Evolutionary conservation across 2,797 vertebrate species (phyloP).

Genomic region (Percopsis omiscomaycus): DNA sequence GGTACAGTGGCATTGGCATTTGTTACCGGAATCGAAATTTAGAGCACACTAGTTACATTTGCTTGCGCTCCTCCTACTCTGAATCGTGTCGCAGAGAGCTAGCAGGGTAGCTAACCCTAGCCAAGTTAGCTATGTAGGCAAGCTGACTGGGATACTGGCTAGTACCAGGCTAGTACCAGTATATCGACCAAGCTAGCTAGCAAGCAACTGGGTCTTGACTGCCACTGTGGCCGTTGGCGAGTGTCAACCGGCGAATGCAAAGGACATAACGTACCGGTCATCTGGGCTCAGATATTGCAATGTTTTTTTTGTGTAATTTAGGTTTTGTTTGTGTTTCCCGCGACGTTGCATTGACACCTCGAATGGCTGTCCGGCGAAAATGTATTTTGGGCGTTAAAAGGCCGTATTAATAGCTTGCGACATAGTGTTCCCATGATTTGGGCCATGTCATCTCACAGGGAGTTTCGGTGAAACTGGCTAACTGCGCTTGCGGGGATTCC

Average conservation of each 20-base stretch:
- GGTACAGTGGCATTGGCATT: background rate
- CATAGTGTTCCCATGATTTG: constrained; percentile 60
- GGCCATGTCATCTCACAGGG: constrained; percentile 45
- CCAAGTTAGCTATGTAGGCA: constrained; percentile 60
- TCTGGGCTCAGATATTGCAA: background rate
- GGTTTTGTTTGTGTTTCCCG: background rate
- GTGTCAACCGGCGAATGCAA: constrained; percentile 33
- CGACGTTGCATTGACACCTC: constrained; percentile 5
- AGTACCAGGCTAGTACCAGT: constrained; percentile 12
- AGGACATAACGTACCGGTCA: constrained; percentile 10
- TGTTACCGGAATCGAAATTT: background rate
- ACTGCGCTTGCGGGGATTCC: constrained; percentile 66
- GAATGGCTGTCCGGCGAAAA: constrained; percentile 18
- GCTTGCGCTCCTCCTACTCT: constrained; percentile 28
- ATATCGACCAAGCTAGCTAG: constrained; percentile 14
- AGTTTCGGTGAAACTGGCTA: constrained; percentile 77
- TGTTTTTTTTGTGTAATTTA: constrained; percentile 18
- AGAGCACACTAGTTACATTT: constrained; percentile 10
- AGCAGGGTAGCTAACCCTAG: constrained; percentile 64
- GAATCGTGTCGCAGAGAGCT: constrained; percentile 76
- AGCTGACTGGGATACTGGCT: constrained; percentile 33
- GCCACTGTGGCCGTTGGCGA: constrained; percentile 33
- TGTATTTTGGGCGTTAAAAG: constrained; percentile 60
- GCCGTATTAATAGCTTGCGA: constrained; percentile 72
- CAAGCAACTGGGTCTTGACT: constrained; percentile 10